A percentile compares a stretch with the other conserved stretches of the same genome.
phyloP scores from a whole-genome alignment of 2,113 vertebrate genomes.

The Callospermophilus lateralis region DNA sequence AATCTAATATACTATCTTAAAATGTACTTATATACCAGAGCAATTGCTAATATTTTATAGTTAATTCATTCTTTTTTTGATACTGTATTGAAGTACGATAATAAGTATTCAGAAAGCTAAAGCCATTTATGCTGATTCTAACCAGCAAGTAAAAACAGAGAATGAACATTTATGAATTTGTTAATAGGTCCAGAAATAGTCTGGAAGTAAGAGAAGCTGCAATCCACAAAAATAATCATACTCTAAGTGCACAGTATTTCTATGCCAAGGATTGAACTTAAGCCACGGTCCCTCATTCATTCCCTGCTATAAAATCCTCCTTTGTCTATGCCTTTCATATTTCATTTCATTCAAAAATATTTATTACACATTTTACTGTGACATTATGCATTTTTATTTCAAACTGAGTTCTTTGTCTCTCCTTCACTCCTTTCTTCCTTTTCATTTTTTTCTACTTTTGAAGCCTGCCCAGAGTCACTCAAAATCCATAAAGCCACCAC shows the following conservation, averaged over 20 bases:
- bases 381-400: neutral
- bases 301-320: neutral
- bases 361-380: neutral
- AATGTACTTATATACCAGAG: constrained; percentile 16
- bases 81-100: constrained; percentile 42
- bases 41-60: neutral
- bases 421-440: neutral
- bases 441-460: neutral
- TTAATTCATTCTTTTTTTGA: constrained; percentile 58
- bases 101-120: constrained; percentile 55
- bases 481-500: neutral
- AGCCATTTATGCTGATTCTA: constrained; percentile 66
- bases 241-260: neutral
- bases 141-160: constrained; percentile 61
- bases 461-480: neutral
- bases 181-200: constrained; percentile 69
- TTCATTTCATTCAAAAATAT: constrained; percentile 13
- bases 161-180: constrained; percentile 63
- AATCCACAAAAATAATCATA: neutral
- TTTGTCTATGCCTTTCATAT: neutral
- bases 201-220: constrained; percentile 31
- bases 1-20: constrained; percentile 34
- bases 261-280: neutral
- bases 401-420: neutral
- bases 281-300: neutral